Conservation (phyloP, 2,888 invertebrate species). For the Pheosia gnoma region DNA sequence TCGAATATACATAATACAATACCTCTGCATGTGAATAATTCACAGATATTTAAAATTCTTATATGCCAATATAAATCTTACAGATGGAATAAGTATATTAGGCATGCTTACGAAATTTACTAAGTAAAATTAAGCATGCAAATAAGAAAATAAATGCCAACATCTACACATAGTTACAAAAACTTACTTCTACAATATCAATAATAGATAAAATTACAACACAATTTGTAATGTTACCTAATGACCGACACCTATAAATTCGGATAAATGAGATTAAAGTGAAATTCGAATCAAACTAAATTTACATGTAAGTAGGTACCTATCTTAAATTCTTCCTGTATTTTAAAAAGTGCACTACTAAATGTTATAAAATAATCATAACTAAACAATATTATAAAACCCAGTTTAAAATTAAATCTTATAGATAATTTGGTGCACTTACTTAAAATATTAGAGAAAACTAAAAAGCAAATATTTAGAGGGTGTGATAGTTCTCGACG, state of each 20-base stretch:
- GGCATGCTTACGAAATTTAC: conserved; percentile 13
- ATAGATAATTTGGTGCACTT: conserved; percentile 65
- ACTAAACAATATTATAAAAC: conserved; percentile 31
- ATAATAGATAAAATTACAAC: conserved; percentile 25
- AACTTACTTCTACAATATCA: conserved; percentile 23
- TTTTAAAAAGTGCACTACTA: conserved; percentile 37
- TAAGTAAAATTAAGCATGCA: conserved; percentile 30
- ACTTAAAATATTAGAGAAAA: conserved; percentile 45
- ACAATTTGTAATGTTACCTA: conserved; percentile 27
- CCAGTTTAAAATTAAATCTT: conserved; percentile 34
- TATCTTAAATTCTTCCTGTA: conserved; percentile 26
- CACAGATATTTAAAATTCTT: conserved; percentile 32
- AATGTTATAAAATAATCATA: conserved; percentile 16
- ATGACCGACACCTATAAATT: conserved; percentile 39
- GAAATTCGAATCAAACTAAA: conserved; percentile 29
- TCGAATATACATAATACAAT: conserved; percentile 22
- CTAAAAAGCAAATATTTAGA: conserved; percentile 82
- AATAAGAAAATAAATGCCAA: conserved; percentile 50
- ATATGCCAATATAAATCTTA: conserved; percentile 21
- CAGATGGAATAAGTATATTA: conserved; percentile 1
- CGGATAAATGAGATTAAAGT: conserved; percentile 26
- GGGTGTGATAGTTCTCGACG: conserved; percentile 94
- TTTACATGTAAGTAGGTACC: conserved; percentile 16
- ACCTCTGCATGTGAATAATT: conserved; percentile 36
- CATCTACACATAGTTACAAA: conserved; percentile 29